Conservation (phyloP, 2,113 vertebrate genomes). For the Phalacrocorax brasilianus region DNA sequence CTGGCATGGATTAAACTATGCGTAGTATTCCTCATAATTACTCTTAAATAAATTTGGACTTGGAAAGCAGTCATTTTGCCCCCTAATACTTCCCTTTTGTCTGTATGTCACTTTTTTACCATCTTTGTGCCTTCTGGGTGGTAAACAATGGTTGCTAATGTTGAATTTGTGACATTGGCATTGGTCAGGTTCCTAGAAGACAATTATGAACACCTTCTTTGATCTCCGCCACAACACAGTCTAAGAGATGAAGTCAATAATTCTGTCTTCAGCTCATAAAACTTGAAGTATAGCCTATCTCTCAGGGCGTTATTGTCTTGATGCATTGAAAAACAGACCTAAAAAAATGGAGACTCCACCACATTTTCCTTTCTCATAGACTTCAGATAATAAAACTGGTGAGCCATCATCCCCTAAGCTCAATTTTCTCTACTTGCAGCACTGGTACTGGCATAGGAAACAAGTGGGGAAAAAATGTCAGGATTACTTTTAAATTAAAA, state of each 20-base stretch:
- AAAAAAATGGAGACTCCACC: neutral
- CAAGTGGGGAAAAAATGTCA: neutral
- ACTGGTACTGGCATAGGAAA: neutral
- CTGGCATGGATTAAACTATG: neutral
- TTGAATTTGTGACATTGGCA: neutral
- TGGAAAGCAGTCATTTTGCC: neutral
- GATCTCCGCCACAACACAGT: neutral
- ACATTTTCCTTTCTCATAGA: slow-evolving; percentile 33
- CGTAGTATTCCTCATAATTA: neutral
- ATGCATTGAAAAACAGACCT: neutral
- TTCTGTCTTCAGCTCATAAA: slow-evolving; percentile 51
- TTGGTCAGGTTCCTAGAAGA: slow-evolving; percentile 14
- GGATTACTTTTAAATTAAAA: neutral
- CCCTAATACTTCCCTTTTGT: neutral
- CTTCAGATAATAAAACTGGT: neutral
- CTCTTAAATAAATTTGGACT: neutral
- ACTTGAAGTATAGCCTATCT: slow-evolving; percentile 29
- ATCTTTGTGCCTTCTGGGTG: slow-evolving; percentile 6
- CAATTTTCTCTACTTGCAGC: neutral
- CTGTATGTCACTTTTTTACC: neutral
- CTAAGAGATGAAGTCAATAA: slow-evolving; percentile 24
- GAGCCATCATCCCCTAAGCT: neutral
- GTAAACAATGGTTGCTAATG: neutral
- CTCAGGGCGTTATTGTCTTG: slow-evolving; percentile 38
- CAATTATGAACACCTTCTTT: slow-evolving; percentile 13